Conservation (phyloP, 2,113 vertebrate species). For the Stigmatopora argus region DNA sequence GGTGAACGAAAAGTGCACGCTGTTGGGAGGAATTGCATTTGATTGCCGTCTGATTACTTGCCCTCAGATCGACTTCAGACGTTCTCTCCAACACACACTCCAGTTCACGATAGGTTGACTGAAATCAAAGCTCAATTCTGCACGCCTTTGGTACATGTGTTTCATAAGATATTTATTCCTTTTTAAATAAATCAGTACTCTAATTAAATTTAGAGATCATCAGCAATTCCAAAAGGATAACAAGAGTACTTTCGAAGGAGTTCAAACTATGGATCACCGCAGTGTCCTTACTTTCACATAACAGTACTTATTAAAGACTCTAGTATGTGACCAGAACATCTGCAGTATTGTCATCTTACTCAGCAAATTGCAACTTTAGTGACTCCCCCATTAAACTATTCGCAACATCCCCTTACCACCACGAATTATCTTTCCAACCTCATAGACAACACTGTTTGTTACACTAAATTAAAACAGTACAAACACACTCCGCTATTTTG, state of each 20-base stretch:
- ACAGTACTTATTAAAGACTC: conserved; percentile 28
- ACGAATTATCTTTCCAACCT: not conserved
- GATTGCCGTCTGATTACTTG: conserved; percentile 58
- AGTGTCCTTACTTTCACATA: conserved; percentile 20
- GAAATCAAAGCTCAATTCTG: conserved; percentile 17
- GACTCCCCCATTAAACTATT: conserved; percentile 1
- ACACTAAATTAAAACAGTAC: conserved; percentile 18
- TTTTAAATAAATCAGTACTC: no score
- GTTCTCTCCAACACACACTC: conserved; percentile 6
- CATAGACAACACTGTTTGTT: conserved; percentile 16
- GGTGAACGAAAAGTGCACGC: conserved; percentile 17
- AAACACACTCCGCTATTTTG: conserved; percentile 10
- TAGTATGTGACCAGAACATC: conserved; percentile 31
- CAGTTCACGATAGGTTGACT: conserved; percentile 10
- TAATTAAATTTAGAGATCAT: not conserved
- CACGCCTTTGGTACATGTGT: not conserved
- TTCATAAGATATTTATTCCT: not conserved
- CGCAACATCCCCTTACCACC: conserved; percentile 1
- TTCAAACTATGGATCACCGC: not conserved
- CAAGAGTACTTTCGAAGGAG: not conserved
- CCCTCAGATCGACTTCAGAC: conserved; percentile 17
- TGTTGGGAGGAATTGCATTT: conserved; percentile 25
- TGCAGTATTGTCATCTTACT: conserved; percentile 5
- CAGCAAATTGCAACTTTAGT: conserved; percentile 3
- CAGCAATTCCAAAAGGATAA: not conserved